A percentile compares a stretch with the other conserved stretches of the same genome.
Evolutionary conservation across 2,113 vertebrate species (phyloP).

Genomic region (Pelvicachromis taeniatus): DNA sequence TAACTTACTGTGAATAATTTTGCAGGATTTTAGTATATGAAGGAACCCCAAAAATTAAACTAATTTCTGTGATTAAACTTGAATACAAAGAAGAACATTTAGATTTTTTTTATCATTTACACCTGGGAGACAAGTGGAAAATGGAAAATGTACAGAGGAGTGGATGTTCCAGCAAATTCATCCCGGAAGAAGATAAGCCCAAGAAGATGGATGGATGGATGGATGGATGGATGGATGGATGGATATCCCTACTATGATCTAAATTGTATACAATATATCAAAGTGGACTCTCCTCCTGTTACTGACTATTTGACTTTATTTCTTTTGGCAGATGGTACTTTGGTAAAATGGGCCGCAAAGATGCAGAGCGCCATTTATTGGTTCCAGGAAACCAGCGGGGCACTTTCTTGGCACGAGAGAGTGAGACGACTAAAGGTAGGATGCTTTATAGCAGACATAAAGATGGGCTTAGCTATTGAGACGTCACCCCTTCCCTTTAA

Average conservation of each 20-base stretch:
- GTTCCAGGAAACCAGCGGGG: slow-evolving; percentile 93
- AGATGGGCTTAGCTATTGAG: not conserved
- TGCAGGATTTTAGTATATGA: not conserved
- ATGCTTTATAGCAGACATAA: not conserved
- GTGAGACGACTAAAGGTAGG: slow-evolving; percentile 97
- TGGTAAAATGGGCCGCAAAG: slow-evolving; percentile 99
- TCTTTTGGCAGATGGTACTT: slow-evolving; percentile 90
- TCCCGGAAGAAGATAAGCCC: too few species aligned
- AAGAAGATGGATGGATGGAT: too few species aligned
- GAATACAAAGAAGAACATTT: not conserved
- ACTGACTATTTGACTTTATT: slow-evolving; percentile 1
- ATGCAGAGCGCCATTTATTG: slow-evolving; percentile 91
- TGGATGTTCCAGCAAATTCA: not conserved
- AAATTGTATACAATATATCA: not conserved
- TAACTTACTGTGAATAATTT: not conserved
- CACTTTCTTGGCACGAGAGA: slow-evolving; percentile 94
- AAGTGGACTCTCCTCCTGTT: not conserved
- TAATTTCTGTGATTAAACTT: not conserved
- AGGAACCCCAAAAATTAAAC: not conserved
- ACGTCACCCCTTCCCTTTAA: not conserved
- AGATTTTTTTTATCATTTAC: not conserved
- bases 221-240: too few species aligned
- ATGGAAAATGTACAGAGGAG: not conserved
- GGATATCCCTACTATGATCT: not conserved
- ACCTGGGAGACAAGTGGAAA: not conserved